Base-by-base conservation (phyloP, 1,140 invertebrate species). In the Sycobia sp. region DNA sequence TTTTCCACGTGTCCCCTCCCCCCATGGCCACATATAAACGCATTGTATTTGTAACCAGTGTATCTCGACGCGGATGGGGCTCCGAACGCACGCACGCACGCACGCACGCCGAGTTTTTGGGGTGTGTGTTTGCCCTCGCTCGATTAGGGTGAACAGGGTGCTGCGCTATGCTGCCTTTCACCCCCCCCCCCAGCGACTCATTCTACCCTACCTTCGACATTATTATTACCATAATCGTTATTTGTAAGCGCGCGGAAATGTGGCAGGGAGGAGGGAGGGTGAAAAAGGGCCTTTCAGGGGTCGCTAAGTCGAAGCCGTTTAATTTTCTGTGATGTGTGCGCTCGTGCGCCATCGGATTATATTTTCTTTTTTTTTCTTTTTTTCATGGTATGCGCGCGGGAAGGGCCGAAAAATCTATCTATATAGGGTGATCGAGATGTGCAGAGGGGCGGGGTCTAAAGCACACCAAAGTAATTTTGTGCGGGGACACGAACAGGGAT, bases 141-240 rank as follows among this genome's bases (percentile, higher is more conserved):
- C n/a, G n/a, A n/a, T 65, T 65, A 55, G 50, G 63, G 56, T 53
- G 29, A 29, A 16, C 3, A 13, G 36, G 57, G 34, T 51, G 46
- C n/a, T 18, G 47, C 18, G 22, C 25, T 25, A 58, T 32, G 22
- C 22, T 18, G 25, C 18, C 43, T 46, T 36, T 18, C 20, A 13
- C 41, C 41, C 54, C 43, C 13, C 47, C 38, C 32, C 25, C 46
- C n/a, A n/a, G n/a, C n/a, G n/a, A n/a, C n/a, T n/a, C n/a, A n/a
- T n/a, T n/a, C n/a, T n/a, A n/a, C n/a, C n/a, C n/a, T n/a, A n/a
- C n/a, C n/a, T n/a, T 7, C 29, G 16, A 38, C 65, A 53, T 44
- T 46, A 44, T 62, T 57, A 66, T 66, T 66, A 66, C 65, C 65
- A 62, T 66, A 66, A 66, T 66, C 59, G 62, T 66, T 66, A 66